Conservation (phyloP, 2,888 invertebrate species). For the Coenonympha arcania region DNA sequence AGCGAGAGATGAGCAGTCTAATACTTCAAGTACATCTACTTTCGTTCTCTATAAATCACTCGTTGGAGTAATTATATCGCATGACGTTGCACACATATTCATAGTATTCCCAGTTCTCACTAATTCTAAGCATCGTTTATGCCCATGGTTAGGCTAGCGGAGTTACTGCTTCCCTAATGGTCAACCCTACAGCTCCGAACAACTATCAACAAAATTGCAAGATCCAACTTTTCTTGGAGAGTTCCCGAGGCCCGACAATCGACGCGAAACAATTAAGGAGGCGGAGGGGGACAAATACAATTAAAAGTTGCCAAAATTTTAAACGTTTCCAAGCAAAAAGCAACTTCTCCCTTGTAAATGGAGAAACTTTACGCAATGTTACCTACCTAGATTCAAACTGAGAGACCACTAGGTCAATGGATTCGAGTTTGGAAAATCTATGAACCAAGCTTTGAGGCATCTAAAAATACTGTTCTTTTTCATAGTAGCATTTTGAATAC, state of each 20-base stretch:
- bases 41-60: too few species aligned
- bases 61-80: too few species aligned
- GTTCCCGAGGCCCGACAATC: slow-evolving; percentile 18
- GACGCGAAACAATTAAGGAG: slow-evolving; percentile 25
- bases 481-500: too few species aligned
- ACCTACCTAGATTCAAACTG: neutral
- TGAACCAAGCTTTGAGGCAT: too few species aligned
- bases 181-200: slow-evolving; percentile 18
- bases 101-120: too few species aligned
- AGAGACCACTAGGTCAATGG: neutral
- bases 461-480: too few species aligned
- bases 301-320: slow-evolving; percentile 31
- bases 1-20: too few species aligned
- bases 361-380: neutral
- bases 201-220: slow-evolving; percentile 26
- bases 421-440: neutral
- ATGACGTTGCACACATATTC: too few species aligned
- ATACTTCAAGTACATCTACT: too few species aligned
- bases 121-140: too few species aligned
- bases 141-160: too few species aligned
- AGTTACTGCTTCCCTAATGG: slow-evolving; percentile 7
- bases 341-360: neutral
- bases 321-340: slow-evolving; percentile 19
- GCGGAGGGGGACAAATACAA: slow-evolving; percentile 28
- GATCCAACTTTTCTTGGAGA: slow-evolving; percentile 22